Evolutionary conservation across 2,888 invertebrate species (phyloP), one percentile per base, ranked within the genome.

Genomic region (Protula sp.): DNA sequence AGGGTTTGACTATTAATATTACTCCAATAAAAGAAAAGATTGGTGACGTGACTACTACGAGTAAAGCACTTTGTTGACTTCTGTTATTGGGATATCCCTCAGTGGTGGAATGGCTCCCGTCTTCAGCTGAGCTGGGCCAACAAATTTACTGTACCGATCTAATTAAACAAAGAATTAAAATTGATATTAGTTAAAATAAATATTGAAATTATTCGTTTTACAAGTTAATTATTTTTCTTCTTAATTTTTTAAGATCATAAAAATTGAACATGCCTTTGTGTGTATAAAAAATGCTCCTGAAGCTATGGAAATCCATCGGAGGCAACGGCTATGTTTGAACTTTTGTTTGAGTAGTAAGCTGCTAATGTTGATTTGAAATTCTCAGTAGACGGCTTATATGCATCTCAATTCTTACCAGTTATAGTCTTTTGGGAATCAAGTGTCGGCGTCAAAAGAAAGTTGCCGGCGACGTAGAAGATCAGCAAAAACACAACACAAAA

Each of bases 401-500:
- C 19, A 38, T 38, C 19, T 9, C 38, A 38, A 9, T 38, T 55
- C 55, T 57, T 63, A 78, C 82, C 82, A 66, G 71, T 74, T 30
- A 81, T 71, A 4, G 76, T 72, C 53, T 73, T 66, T 19, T 73
- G 58, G 5, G 80, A 79, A 55, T 77, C 69, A 0, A 81, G 69
- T 19, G 76, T 82, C 14, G 88, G 86, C 26, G 90, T 90, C 83
- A 91, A 85, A 58, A 87, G 84, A 65, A 91, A 84, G 77, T 90
- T 92, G 51, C 89, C 64, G 26, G 70, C 76, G 65, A 70, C 92
- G 82, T 94, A 94, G 52, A 90, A 81, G 78, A 91, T 88, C 26
- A 87, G 89, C 81, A 91, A 90, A 57, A 90, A 82, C 31, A 88
- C 86, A 1, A 91, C 79, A 2, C 87, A 87, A 26, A 89, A 87